Evolutionary conservation across 2,113 vertebrate species (phyloP), one percentile per base, ranked within the genome.

Genomic region (Limanda limanda): DNA sequence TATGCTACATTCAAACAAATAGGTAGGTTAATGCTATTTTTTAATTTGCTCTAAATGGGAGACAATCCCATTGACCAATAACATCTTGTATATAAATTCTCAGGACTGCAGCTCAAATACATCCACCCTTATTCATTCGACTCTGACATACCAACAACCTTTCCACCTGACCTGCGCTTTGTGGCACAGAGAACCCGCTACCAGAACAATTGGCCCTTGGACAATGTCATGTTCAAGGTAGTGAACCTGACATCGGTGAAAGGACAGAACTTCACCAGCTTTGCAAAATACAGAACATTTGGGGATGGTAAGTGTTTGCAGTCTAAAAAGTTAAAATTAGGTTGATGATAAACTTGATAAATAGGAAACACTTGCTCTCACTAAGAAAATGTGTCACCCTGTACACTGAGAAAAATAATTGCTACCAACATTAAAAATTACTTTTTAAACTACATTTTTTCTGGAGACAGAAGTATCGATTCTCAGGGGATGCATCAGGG

Each of bases 51-150:
- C 5, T 18, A 25, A n/a, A 31, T 5, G 0, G 0, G 0, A 54
- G 6, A 45, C 8, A 52, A 8, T 12, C 1, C 8, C 55, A 27
- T 13, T 27, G 5, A 54, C 24, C 14, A 57, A 40, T 2, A 18
- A 27, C 25, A 65, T 8, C 10, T 48, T 35, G 0, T 17, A n/a
- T 71, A 17, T 74, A 12, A 71, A 47, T 82, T 64, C 21, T 62
- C 37, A 91, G 91, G 85, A 13, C 5, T 83, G 55, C 88, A 92
- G 73, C 86, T 92, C 8, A 23, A 18, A 67, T 91, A 90, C 76
- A 90, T 92, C 59, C 85, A 89, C 25, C 27, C 52, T 23, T 86
- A 79, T 61, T 35, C 89, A 8, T 89, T 59, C 63, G 86, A 92
- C 68, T 76, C 0, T 69, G 10, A 37, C 2, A 58, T 90, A 8